Evolutionary conservation across 2,113 vertebrate species (phyloP), one percentile per base, ranked within the genome.

Genomic region (Argyrosomus japonicus): DNA sequence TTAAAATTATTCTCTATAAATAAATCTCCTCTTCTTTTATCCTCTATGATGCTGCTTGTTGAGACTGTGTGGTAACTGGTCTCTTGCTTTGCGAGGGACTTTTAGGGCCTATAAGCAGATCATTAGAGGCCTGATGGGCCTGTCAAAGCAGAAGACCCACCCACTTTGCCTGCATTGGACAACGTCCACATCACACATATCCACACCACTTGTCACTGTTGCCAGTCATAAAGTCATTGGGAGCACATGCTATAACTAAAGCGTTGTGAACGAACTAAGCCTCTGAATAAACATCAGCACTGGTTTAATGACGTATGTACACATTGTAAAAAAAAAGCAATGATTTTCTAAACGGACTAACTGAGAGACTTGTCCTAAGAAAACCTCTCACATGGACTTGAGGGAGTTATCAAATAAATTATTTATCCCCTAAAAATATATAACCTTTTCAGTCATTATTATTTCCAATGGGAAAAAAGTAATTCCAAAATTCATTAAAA

Each of bases 211-310:
- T 93, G 92, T 95, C 92, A 95, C 93, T 95, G 95, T 94, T 93
- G 91, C 92, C 94, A 91, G 84, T 95, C 95, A 96, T 97, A 97
- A 97, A 97, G 95, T 95, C 94, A 96, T 93, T 92, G 95, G 94
- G 83, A 92, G 91, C 87, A 85, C 88, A 91, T 78, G 90, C 93
- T 94, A 85, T 10, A 64, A 54, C 27, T 77, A 51, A 56, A 81
- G 60, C 68, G 91, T 68, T 86, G 91, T 94, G 93, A 90, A 79
- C 88, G 86, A 93, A 88, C 93, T 92, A 94, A 93, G 95, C 94
- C 92, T 91, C 93, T 96, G 94, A 94, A 96, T 96, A 96, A 97
- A 97, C 95, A 96, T 90, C 91, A 93, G 90, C 94, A 93, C 92
- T 91, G 89, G 86, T 93, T 96, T 96, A 96, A 96, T 94, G 94